Base-by-base conservation (phyloP, 2,888 invertebrate genomes). In the Pachymerium ferrugineum region DNA sequence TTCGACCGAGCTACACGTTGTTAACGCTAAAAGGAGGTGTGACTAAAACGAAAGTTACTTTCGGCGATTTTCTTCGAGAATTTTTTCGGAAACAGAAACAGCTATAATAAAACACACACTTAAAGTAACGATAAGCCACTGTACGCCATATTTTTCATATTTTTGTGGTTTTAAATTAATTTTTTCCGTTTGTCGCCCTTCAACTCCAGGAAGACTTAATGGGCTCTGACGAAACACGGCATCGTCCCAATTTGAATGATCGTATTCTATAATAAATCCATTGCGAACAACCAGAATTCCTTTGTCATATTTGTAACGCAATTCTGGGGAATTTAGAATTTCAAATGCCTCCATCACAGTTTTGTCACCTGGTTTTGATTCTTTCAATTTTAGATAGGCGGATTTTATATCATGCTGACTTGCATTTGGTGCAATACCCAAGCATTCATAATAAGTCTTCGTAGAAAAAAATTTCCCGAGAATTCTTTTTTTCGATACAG, bases 351-450 rank as follows among this genome's bases (percentile, higher is more conserved):
- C 89, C 0, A 88, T 86, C 25, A 97, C 89, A 73, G 83, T 86
- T 73, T 88, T 89, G 80, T 97, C 97, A 0, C 96, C 96, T 84
- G 97, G 97, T 82, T 91, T 90, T 22, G 88, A 76, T 86, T 91
- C 94, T 0, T 94, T 93, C 38, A 95, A 83, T 80, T 89, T 88
- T 79, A 94, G 96, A 82, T 94, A 97, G 0, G 96, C 93, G 3
- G 89, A 83, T 84, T 97, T 97, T 31, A 97, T 90, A 79, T 96
- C 93, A 76, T 79, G 81, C 77, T 92, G 91, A 0, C 92, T 92
- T 0, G 94, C 90, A 74, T 86, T 86, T 0, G 88, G 86, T 0
- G 88, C 84, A 35, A 96, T 81, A 42, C 90, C 91, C 29, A 94
- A 84, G 0, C 87, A 84, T 73, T 90, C 89, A 80, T 93, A 92